These are phyloP conservation scores for Magallana gigas DNA, from an alignment of 1,140 invertebrate genomes.

Conservation along the genomic window DNA sequence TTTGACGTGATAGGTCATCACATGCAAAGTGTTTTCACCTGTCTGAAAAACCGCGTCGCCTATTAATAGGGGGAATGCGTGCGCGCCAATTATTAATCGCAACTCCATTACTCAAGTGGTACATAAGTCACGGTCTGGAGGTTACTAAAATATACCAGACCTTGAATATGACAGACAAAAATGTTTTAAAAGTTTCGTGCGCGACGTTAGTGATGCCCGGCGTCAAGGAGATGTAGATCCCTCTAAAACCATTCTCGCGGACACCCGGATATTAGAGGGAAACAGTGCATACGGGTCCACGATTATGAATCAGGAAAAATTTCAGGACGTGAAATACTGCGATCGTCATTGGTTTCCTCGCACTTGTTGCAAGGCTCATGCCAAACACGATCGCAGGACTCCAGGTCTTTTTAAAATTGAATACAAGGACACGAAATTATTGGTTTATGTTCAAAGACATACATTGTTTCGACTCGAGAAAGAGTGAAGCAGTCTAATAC, in stretches of 20 bases:
- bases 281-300: constrained; percentile 43
- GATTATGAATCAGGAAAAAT: constrained; percentile 37
- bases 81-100: constrained; percentile 54
- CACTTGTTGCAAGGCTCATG: constrained; percentile 37
- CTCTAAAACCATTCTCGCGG: constrained; percentile 55
- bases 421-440: constrained; percentile 39
- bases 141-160: constrained; percentile 57
- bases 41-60: constrained; percentile 40
- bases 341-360: constrained; percentile 38
- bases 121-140: constrained; percentile 57
- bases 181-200: constrained; percentile 52
- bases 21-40: constrained; percentile 56
- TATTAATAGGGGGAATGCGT: constrained; percentile 51
- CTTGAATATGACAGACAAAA: constrained; percentile 45
- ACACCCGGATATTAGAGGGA: constrained; percentile 58
- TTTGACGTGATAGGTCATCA: constrained; percentile 53
- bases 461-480: neutral
- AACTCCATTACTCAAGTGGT: constrained; percentile 59
- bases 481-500: neutral
- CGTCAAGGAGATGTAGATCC: constrained; percentile 50
- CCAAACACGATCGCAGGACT: constrained; percentile 26
- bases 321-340: constrained; percentile 7
- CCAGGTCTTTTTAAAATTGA: constrained; percentile 42
- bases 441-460: constrained; percentile 39
- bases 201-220: constrained; percentile 53